Evolutionary conservation across 2,888 invertebrate species (phyloP).

Genomic region (Tenodera sinensis): DNA sequence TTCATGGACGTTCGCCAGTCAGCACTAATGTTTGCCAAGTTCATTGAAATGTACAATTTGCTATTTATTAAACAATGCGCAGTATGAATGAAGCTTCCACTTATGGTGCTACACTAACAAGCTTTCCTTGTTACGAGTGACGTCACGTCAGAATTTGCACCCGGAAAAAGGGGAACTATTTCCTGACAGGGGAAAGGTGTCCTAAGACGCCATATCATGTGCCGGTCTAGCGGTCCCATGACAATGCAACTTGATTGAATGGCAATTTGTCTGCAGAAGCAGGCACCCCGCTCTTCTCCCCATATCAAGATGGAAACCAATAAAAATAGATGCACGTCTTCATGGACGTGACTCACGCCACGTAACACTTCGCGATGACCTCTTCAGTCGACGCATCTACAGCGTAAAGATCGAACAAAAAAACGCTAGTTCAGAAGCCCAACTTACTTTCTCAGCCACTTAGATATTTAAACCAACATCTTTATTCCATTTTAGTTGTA

Average conservation of each 20-base stretch:
- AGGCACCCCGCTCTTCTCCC: constrained; percentile 2
- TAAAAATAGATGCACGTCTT: constrained; percentile 13
- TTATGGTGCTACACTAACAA: neutral
- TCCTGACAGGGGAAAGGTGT: neutral
- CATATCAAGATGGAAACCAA: constrained; percentile 11
- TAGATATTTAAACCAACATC: too few species aligned
- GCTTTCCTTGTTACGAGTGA: neutral
- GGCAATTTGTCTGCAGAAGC: constrained; percentile 9
- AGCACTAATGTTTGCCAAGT: neutral
- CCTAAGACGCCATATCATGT: neutral
- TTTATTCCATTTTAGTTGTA: too few species aligned
- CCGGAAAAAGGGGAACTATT: neutral
- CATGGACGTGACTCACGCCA: constrained; percentile 9
- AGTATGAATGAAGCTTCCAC: neutral
- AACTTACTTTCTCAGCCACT: too few species aligned
- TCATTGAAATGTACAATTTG: neutral
- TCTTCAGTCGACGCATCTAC: neutral
- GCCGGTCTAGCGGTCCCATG: neutral
- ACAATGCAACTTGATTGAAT: neutral
- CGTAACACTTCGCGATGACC: constrained; percentile 11
- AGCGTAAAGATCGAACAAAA: neutral
- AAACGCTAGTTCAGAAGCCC: neutral
- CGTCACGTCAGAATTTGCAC: neutral
- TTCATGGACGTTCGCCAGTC: neutral
- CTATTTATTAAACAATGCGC: neutral